phyloP scores from a whole-genome alignment of 2,888 invertebrate species.

The Notodonta dromedarius region DNA sequence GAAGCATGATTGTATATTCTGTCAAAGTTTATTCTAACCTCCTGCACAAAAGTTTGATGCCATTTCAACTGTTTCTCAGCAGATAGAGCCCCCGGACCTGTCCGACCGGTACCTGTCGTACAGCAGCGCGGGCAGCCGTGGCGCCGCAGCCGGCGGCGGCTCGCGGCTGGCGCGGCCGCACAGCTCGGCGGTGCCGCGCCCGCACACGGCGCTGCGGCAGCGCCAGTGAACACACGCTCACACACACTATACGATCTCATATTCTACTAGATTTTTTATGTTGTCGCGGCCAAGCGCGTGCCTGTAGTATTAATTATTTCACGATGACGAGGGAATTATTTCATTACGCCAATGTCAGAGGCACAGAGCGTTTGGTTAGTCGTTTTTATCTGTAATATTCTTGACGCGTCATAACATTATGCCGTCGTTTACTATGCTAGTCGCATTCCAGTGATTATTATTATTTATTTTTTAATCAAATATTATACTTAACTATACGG shows the following conservation, averaged over 20 bases:
- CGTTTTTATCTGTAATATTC: too few species aligned
- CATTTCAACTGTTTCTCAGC: conserved; percentile 12
- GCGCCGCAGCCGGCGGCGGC: conserved; percentile 15
- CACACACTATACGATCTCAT: background rate
- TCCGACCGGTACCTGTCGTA: conserved; percentile 72
- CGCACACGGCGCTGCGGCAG: conserved; percentile 76
- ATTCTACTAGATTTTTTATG: too few species aligned
- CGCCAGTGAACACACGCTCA: conserved; percentile 44
- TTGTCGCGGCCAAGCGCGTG: too few species aligned
- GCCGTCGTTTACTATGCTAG: conserved; percentile 44
- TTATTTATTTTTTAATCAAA: background rate
- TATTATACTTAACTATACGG: background rate
- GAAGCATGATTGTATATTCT: too few species aligned
- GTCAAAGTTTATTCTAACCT: too few species aligned
- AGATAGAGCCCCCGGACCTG: conserved; percentile 72
- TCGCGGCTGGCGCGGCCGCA: conserved; percentile 59
- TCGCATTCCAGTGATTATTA: conserved; percentile 61
- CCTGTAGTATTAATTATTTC: too few species aligned
- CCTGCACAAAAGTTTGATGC: too few species aligned
- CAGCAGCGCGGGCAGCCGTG: conserved; percentile 33
- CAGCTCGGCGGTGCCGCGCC: conserved; percentile 74
- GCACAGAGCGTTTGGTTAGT: too few species aligned
- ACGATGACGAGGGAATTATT: too few species aligned
- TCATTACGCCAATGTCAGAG: too few species aligned
- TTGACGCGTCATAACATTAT: too few species aligned